Conservation (phyloP, 2,888 invertebrate genomes). For the Vesta saturnalis region DNA sequence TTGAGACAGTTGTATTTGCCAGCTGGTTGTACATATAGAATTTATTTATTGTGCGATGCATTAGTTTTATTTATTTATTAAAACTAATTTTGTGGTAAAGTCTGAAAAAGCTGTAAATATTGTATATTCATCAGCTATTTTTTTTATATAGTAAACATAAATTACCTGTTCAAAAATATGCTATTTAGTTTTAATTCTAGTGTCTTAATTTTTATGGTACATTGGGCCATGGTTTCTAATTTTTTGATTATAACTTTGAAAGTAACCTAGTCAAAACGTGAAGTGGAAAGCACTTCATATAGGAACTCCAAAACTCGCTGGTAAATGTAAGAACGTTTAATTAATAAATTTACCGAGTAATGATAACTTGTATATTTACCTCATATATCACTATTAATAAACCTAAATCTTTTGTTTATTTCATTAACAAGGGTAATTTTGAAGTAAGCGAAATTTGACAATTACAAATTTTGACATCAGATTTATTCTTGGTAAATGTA, state of each 20-base stretch:
- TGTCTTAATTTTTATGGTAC: slow-evolving; percentile 47
- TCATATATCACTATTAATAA: slow-evolving; percentile 47
- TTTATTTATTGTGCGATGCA: slow-evolving; percentile 48
- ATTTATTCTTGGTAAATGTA: slow-evolving; percentile 27
- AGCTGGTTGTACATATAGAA: slow-evolving; percentile 51
- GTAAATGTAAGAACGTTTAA: slow-evolving; percentile 75
- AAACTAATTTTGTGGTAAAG: slow-evolving; percentile 43
- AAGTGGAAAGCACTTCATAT: slow-evolving; percentile 62
- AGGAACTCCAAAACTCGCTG: slow-evolving; percentile 83
- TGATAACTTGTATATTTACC: slow-evolving; percentile 55
- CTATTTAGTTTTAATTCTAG: slow-evolving; percentile 37
- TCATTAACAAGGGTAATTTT: slow-evolving; percentile 46
- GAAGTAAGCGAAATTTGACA: slow-evolving; percentile 13
- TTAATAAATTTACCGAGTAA: slow-evolving; percentile 49
- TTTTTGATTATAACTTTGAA: slow-evolving; percentile 61
- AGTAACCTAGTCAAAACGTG: slow-evolving; percentile 62
- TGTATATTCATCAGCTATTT: slow-evolving; percentile 59
- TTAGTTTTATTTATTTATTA: slow-evolving; percentile 44
- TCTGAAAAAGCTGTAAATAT: slow-evolving; percentile 57
- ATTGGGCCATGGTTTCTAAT: slow-evolving; percentile 52
- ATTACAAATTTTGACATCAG: neutral
- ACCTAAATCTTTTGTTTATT: slow-evolving; percentile 44
- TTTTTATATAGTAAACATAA: slow-evolving; percentile 32
- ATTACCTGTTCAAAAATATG: slow-evolving; percentile 23
- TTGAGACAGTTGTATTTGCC: slow-evolving; percentile 22